phyloP scores from a whole-genome alignment of 1,140 invertebrate genomes.

The Leptopilina boulardi region DNA sequence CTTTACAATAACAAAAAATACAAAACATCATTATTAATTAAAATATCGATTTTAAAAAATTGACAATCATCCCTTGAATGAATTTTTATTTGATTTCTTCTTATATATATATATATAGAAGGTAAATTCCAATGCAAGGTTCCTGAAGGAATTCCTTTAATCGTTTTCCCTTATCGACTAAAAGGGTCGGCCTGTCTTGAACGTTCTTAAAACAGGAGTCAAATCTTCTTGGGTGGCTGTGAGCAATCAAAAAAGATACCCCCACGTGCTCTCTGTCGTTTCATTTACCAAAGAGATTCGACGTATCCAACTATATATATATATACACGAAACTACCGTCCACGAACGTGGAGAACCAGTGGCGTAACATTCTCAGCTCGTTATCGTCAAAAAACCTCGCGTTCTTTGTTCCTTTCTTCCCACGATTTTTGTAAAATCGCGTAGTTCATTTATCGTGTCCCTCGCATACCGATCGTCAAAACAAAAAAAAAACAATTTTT shows the following conservation, averaged over 20 bases:
- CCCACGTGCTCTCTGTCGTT: conserved; percentile 46
- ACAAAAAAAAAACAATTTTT: conserved; percentile 49
- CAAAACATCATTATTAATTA: too few species aligned
- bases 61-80: not conserved
- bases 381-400: conserved; percentile 20
- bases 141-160: conserved; percentile 27
- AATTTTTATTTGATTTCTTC: conserved; percentile 17
- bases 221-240: conserved; percentile 70
- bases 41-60: not conserved
- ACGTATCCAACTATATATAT: conserved; percentile 44
- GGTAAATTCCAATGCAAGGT: conserved; percentile 1
- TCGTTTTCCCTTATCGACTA: conserved; percentile 20
- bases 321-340: conserved; percentile 18
- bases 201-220: conserved; percentile 58
- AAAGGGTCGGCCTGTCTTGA: conserved; percentile 18
- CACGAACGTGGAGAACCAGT: conserved; percentile 19
- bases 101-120: too few species aligned
- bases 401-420: conserved; percentile 32
- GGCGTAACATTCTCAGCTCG: conserved; percentile 32
- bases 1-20: too few species aligned
- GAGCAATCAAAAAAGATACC: conserved; percentile 37
- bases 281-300: conserved; percentile 48
- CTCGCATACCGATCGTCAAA: conserved; percentile 54
- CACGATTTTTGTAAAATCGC: conserved; percentile 26
- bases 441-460: conserved; percentile 10